Conservation (phyloP, 2,113 vertebrate species). For the Synodontis membranacea region DNA sequence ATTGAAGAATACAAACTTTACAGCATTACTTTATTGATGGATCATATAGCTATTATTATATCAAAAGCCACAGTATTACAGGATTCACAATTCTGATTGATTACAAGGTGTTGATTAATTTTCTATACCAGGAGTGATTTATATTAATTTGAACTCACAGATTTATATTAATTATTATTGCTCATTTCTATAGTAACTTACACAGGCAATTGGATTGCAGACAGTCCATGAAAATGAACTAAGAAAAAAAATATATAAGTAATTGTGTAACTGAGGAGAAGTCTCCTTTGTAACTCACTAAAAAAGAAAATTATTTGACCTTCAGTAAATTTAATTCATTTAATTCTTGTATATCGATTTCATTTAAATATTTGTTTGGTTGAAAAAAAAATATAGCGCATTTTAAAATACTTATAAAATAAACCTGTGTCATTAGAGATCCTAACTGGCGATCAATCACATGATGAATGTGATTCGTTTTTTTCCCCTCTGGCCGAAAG, state of each 20-base stretch:
- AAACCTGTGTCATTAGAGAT: background rate
- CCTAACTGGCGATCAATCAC: background rate
- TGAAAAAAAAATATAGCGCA: background rate
- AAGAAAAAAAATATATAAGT: background rate
- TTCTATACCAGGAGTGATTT: background rate
- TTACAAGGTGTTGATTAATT: background rate
- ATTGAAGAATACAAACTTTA: conserved; percentile 75
- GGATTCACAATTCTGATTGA: background rate
- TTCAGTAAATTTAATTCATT: background rate
- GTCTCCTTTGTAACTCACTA: background rate
- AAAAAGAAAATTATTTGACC: background rate
- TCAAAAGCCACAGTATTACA: background rate
- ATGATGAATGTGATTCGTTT: background rate
- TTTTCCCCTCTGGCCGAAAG: background rate
- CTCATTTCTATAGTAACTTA: background rate
- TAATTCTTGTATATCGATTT: background rate
- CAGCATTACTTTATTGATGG: conserved; percentile 60
- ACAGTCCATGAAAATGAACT: background rate
- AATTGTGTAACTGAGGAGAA: background rate
- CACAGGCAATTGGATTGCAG: no score
- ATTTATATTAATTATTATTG: background rate
- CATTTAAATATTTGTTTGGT: background rate
- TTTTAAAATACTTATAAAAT: background rate
- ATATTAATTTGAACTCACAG: background rate
- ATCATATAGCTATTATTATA: background rate